Evolutionary conservation across 2,888 invertebrate species (phyloP).

Genomic region (Drosophila nigritarsus): DNA sequence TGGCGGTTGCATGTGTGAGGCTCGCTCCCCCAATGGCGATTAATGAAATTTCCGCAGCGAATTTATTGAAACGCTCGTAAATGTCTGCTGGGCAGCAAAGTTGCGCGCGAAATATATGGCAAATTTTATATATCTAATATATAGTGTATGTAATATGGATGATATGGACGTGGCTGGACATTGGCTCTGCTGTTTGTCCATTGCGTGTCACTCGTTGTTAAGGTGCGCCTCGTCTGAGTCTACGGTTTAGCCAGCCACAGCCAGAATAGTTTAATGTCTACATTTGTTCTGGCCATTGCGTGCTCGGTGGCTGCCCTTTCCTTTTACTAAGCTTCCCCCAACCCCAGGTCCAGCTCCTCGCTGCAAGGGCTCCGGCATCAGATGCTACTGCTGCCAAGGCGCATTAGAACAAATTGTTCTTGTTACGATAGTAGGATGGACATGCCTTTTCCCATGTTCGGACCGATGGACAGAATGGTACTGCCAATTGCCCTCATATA

Average conservation of each 20-base stretch:
- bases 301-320: constrained; percentile 75
- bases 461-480: constrained; percentile 74
- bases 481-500: constrained; percentile 42
- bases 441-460: constrained; percentile 80
- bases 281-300: constrained; percentile 78
- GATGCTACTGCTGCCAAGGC: constrained; percentile 64
- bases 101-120: constrained; percentile 60
- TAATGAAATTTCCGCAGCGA: constrained; percentile 71
- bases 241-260: constrained; percentile 33
- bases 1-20: constrained; percentile 15
- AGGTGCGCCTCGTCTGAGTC: constrained; percentile 40
- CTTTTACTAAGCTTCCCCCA: constrained; percentile 38
- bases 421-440: constrained; percentile 80
- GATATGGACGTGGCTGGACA: constrained; percentile 40
- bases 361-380: constrained; percentile 21
- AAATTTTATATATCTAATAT: constrained; percentile 63
- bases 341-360: constrained; percentile 10
- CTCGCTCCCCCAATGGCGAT: constrained; percentile 55
- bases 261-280: constrained; percentile 76
- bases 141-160: constrained; percentile 32
- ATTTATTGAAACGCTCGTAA: constrained; percentile 72
- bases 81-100: constrained; percentile 45
- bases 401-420: constrained; percentile 81
- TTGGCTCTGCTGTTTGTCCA: constrained; percentile 57
- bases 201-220: constrained; percentile 76